Base-by-base conservation (phyloP, 2,888 invertebrate species). In the Eilema caniola region DNA sequence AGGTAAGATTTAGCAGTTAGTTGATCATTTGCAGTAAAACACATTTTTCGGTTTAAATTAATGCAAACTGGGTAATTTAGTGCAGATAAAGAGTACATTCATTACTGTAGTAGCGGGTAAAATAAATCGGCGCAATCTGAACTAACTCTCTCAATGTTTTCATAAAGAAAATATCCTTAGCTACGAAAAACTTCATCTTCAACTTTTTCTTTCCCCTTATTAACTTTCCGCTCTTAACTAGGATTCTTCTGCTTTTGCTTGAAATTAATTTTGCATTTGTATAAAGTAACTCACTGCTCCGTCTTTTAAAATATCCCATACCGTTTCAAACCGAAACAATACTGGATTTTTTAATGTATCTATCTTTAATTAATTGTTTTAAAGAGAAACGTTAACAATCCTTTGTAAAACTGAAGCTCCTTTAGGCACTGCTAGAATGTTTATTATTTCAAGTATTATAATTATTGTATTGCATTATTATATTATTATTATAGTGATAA, bases 161-260 rank as follows among this genome's bases (percentile, higher is more conserved):
- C 87, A 90, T 89, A 89, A 90, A 88, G 88, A 91, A 91, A 89
- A 86, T 91, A 91, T 90, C 85, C 85, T 85, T 80, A 85, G 86
- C 84, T 83, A 87, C 90, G 87, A 87, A 89, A 65, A 91, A 91
- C 90, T 92, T 92, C 85, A 87, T 88, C 86, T 86, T 84, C 81
- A 89, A 90, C 87, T 91, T 92, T 90, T 91, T 87, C 85, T 86
- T 89, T 83, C 80, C 81, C 82, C 86, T 90, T 91, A 91, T 92
- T 91, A 90, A 88, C 90, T 90, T 88, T 86, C 86, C 87, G 84
- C 83, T 89, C 88, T 90, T 90, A 89, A 91, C 89, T 90, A 89
- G 89, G 86, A 89, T 87, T 88, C 87, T 87, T 85, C 84, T 87
- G 84, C 86, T 86, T 88, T 87, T 89, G 83, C 82, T 85, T 78